These are phyloP conservation scores for Eucera pruinosa DNA, from an alignment of 2,888 invertebrate genomes.

Conservation along the genomic window DNA sequence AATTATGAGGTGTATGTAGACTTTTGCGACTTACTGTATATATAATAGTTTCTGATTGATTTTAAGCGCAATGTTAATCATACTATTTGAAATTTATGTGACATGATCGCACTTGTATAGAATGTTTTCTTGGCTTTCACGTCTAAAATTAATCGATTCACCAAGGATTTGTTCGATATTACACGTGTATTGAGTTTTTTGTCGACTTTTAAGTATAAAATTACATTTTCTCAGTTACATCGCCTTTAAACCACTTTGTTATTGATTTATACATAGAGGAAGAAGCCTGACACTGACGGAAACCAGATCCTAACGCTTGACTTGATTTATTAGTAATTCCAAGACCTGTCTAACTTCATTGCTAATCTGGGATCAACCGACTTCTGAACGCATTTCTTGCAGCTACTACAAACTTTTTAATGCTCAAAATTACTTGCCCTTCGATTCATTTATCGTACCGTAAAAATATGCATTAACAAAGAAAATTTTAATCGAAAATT, in stretches of 20 bases:
- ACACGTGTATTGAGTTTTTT: neutral
- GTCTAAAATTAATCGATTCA: neutral
- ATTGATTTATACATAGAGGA: conserved; percentile 46
- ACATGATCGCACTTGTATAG: neutral
- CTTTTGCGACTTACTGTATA: too few relatives aligned
- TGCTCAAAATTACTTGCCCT: neutral
- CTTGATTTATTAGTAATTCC: conserved; percentile 50
- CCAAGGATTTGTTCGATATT: neutral
- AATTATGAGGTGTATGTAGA: too few relatives aligned
- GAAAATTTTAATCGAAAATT: too few relatives aligned
- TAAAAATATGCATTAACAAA: too few relatives aligned
- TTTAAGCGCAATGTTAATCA: neutral
- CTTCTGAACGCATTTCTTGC: conserved; percentile 16
- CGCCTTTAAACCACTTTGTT: conserved; percentile 43
- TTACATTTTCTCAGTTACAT: conserved; percentile 43
- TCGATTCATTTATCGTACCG: neutral
- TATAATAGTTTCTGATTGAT: neutral
- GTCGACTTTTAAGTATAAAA: conserved; percentile 24
- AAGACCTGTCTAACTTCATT: conserved; percentile 34
- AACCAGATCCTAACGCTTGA: conserved; percentile 48
- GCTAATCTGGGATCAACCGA: conserved; percentile 33
- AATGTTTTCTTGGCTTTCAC: neutral
- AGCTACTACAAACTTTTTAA: neutral
- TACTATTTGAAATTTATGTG: neutral
- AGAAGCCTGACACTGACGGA: conserved; percentile 47